phyloP scores from a whole-genome alignment of 2,797 vertebrate species.

The Todus mexicanus region DNA sequence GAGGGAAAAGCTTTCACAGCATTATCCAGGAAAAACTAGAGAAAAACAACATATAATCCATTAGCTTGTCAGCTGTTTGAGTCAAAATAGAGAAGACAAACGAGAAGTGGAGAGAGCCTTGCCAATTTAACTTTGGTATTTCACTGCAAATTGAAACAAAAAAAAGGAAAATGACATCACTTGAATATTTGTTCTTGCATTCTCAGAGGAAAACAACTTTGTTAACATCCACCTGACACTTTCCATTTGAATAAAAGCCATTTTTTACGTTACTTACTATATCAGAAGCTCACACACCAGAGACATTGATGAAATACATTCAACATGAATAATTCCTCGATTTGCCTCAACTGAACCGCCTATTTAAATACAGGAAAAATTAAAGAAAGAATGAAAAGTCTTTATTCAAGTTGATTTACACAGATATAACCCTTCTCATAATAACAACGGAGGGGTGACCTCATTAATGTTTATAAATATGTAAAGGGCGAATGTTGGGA shows the following conservation, averaged over 20 bases:
- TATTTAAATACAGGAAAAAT: background rate
- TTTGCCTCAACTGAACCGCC: background rate
- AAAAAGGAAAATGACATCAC: background rate
- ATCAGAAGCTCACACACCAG: background rate
- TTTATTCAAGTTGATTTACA: background rate
- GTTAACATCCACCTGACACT: background rate
- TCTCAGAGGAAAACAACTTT: background rate
- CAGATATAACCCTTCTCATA: background rate
- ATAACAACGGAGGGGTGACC: too few species aligned
- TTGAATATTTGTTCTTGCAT: background rate
- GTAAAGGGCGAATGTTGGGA: too few species aligned
- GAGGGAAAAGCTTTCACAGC: constrained; percentile 65
- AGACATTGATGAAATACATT: background rate
- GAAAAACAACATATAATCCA: constrained; percentile 53
- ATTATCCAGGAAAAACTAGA: constrained; percentile 91
- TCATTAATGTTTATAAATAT: too few species aligned
- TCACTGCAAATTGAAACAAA: background rate
- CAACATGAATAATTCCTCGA: background rate
- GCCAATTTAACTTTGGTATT: background rate
- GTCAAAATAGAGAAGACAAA: background rate
- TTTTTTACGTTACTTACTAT: background rate
- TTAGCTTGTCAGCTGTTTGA: constrained; percentile 1
- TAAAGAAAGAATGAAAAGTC: background rate
- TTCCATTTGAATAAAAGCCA: background rate
- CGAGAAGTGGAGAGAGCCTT: background rate